Evolutionary conservation across 2,113 vertebrate species (phyloP).

Genomic region (Coptodon bakossiorum): DNA sequence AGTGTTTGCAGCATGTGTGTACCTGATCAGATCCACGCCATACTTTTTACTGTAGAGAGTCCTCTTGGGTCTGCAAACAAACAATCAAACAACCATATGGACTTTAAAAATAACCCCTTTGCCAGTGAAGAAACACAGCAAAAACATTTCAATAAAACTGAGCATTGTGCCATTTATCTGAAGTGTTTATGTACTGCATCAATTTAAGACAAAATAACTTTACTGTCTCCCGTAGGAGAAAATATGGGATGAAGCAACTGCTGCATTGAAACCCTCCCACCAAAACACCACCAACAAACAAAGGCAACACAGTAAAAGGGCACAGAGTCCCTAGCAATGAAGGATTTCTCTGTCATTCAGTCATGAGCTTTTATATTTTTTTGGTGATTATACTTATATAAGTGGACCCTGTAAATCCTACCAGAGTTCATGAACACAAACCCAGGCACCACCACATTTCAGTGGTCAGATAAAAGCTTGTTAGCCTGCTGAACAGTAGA

Average conservation of each 20-base stretch:
- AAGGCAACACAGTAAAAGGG: background rate
- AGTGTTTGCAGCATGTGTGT: constrained; percentile 97
- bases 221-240: background rate
- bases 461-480: no score
- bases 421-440: background rate
- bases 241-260: background rate
- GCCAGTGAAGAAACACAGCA: background rate
- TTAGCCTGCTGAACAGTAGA: no score
- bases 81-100: background rate
- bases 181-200: background rate
- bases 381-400: background rate
- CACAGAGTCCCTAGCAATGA: background rate
- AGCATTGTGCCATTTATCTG: background rate
- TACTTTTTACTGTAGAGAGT: constrained; percentile 99
- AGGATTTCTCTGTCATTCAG: background rate
- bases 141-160: background rate
- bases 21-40: constrained; percentile 97
- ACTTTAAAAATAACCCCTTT: background rate
- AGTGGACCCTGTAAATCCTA: background rate
- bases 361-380: background rate
- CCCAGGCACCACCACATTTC: background rate
- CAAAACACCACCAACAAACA: background rate
- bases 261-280: background rate
- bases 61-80: constrained; percentile 84
- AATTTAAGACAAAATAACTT: background rate